Evolutionary conservation across 2,888 invertebrate species (phyloP).

Genomic region (Ptychoptera albimana): DNA sequence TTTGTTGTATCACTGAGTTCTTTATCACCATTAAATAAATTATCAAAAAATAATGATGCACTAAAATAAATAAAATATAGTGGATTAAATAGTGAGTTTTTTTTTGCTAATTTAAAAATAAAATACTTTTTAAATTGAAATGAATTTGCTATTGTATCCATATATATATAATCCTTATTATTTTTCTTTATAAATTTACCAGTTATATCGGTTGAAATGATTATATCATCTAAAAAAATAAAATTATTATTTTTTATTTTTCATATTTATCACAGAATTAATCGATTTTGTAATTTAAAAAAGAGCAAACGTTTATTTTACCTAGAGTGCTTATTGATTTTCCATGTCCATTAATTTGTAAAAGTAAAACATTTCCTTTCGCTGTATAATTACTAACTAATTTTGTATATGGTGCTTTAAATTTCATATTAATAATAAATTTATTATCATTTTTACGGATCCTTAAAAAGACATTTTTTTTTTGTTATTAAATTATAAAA

Average conservation of each 20-base stretch:
- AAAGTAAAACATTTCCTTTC: too few relatives aligned
- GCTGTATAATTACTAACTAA: not conserved
- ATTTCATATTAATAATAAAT: too few relatives aligned
- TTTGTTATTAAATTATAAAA: too few relatives aligned
- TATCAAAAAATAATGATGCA: slow-evolving; percentile 15
- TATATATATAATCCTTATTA: not conserved
- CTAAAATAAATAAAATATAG: not conserved
- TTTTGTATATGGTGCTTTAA: not conserved
- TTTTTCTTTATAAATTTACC: not conserved
- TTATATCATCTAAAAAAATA: not conserved
- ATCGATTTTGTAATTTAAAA: too few relatives aligned
- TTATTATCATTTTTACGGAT: too few relatives aligned
- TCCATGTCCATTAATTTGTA: too few relatives aligned
- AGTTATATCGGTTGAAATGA: not conserved
- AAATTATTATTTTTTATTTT: too few relatives aligned
- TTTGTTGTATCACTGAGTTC: slow-evolving; percentile 31
- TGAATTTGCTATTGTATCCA: not conserved
- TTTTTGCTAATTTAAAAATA: not conserved
- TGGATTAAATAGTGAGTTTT: not conserved
- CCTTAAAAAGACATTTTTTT: too few relatives aligned
- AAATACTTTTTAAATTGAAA: not conserved
- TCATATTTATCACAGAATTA: too few relatives aligned
- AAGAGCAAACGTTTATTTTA: too few relatives aligned
- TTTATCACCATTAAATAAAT: slow-evolving; percentile 31
- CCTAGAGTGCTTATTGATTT: too few relatives aligned